These are phyloP conservation scores for Chloroceryle amazona DNA, from an alignment of 2,797 vertebrate genomes.

Conservation along the genomic window DNA sequence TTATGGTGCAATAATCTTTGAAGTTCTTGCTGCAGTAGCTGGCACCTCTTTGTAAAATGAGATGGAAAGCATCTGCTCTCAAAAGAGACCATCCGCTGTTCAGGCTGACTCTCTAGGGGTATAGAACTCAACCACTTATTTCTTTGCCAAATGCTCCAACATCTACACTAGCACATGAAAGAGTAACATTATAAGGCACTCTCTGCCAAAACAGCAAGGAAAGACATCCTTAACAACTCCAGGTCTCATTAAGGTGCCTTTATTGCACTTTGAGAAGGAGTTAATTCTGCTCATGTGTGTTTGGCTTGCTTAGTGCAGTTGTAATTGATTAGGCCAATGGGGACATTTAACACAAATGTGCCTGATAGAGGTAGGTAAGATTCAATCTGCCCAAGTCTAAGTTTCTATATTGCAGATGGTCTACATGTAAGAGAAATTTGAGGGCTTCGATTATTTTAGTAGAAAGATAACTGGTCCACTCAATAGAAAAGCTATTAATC, in stretches of 20 bases:
- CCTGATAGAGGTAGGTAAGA: neutral
- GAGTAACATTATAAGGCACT: neutral
- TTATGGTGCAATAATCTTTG: conserved; percentile 27
- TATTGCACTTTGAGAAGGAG: neutral
- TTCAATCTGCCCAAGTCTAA: neutral
- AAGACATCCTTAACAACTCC: neutral
- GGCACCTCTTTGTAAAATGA: conserved; percentile 2
- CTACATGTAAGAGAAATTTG: neutral
- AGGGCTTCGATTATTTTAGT: neutral
- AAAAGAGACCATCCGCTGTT: neutral
- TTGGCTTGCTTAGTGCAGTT: neutral
- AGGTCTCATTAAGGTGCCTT: neutral
- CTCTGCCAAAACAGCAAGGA: neutral
- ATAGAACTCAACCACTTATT: neutral
- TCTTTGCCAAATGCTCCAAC: neutral
- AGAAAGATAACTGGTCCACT: neutral
- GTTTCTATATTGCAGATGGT: neutral
- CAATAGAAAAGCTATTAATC: neutral
- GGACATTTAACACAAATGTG: neutral
- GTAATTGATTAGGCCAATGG: neutral
- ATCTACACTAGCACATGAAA: accelerated
- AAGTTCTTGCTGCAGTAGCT: conserved; percentile 25
- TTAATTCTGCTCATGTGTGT: neutral
- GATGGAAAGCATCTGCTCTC: conserved; percentile 14
- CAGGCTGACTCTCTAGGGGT: neutral